Percentiles rank a stretch among this genome's conserved stretches.
phyloP scores from a whole-genome alignment of 2,113 vertebrate species.

The Lagopus leucura region DNA sequence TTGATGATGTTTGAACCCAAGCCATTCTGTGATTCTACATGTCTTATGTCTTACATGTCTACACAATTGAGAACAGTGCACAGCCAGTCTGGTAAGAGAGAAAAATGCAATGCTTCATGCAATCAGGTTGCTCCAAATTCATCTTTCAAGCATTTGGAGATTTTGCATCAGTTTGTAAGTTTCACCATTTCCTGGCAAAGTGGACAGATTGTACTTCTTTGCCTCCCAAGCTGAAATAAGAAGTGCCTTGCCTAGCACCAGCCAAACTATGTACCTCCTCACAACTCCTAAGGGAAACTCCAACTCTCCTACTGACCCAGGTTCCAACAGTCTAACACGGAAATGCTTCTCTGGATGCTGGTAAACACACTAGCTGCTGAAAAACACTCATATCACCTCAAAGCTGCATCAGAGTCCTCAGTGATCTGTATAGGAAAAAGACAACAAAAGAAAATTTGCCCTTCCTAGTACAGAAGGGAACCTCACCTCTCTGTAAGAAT shows the following conservation, averaged over 20 bases:
- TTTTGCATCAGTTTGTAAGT: background rate
- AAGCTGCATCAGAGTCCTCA: background rate
- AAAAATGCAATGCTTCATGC: background rate
- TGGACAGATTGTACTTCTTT: background rate
- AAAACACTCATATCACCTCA: background rate
- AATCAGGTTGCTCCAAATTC: background rate
- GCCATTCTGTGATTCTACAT: no score
- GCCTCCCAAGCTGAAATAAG: background rate
- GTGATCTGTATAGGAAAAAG: background rate
- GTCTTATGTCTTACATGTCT: no score
- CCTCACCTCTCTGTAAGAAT: accelerated
- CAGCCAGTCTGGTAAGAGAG: background rate
- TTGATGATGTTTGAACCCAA: no score
- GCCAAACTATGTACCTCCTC: background rate
- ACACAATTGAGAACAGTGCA: background rate
- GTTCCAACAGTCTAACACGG: background rate
- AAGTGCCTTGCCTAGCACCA: background rate
- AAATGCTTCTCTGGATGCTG: background rate
- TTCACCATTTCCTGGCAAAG: background rate
- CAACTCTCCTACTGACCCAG: background rate
- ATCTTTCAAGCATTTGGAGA: background rate
- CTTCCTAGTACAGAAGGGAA: background rate
- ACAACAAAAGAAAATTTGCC: background rate
- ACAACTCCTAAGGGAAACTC: background rate
- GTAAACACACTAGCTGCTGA: background rate